Conservation (phyloP, 1,140 invertebrate species). For the Drosophila arawakana region DNA sequence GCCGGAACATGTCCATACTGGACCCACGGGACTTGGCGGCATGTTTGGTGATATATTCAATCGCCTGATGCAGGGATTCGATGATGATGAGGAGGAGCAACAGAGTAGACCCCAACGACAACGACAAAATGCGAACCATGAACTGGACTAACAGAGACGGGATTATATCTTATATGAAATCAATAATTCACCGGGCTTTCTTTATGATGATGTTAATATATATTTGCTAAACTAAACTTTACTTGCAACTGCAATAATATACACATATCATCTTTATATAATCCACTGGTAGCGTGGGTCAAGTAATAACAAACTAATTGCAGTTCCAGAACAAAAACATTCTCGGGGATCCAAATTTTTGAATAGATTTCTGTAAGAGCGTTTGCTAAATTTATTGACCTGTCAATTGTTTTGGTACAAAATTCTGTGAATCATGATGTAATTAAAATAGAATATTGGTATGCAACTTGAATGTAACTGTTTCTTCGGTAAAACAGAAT, state of each 20-base stretch:
- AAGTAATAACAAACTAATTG: neutral
- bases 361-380: neutral
- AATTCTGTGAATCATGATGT: neutral
- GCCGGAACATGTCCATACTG: slow-evolving; percentile 48
- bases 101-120: slow-evolving; percentile 29
- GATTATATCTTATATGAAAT: neutral
- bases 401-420: neutral
- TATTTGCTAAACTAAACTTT: slow-evolving; percentile 51
- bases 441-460: slow-evolving; percentile 1
- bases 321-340: neutral
- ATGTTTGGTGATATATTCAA: slow-evolving; percentile 83
- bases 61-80: slow-evolving; percentile 74
- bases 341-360: neutral
- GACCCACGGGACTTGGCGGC: slow-evolving; percentile 66
- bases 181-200: slow-evolving; percentile 48
- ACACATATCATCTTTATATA: slow-evolving; percentile 17
- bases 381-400: neutral
- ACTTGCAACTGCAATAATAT: slow-evolving; percentile 29
- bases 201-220: slow-evolving; percentile 72
- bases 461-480: no score
- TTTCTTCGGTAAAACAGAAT: no score
- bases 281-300: slow-evolving; percentile 5
- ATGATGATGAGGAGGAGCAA: slow-evolving; percentile 72
- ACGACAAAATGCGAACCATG: slow-evolving; percentile 53
- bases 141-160: slow-evolving; percentile 61